Percentiles rank a stretch among this genome's conserved stretches.
Evolutionary conservation across 2,113 vertebrate genomes (phyloP).

Genomic region (Lagenorhynchus albirostris): DNA sequence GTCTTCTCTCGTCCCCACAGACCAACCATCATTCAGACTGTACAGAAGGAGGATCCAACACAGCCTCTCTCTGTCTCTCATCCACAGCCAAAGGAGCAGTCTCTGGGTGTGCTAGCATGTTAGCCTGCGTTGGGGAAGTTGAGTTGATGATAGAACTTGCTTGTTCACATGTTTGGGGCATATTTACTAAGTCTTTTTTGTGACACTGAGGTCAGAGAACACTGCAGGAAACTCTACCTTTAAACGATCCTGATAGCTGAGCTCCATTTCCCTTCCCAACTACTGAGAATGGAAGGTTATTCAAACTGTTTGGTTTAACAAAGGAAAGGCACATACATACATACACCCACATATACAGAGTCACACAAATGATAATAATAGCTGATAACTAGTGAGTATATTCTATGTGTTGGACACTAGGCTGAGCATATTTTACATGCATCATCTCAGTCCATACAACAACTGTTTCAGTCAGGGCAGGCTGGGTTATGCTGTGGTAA

Average conservation of each 20-base stretch:
- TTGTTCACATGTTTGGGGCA: slow-evolving; percentile 49
- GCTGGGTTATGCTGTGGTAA: not conserved
- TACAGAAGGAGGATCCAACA: slow-evolving; percentile 81
- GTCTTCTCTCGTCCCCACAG: slow-evolving; percentile 84
- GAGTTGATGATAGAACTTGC: slow-evolving; percentile 50
- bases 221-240: not conserved
- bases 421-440: not conserved
- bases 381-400: not conserved
- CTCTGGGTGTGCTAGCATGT: slow-evolving; percentile 71
- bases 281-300: not conserved
- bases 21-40: slow-evolving; percentile 84
- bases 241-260: not conserved
- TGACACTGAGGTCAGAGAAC: not conserved
- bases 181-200: not conserved
- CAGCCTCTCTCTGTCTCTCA: slow-evolving; percentile 73
- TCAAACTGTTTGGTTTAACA: not conserved
- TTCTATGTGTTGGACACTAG: not conserved
- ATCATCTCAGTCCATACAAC: not conserved
- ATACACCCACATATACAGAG: not conserved
- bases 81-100: slow-evolving; percentile 69
- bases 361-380: not conserved
- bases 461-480: not conserved
- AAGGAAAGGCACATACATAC: not conserved
- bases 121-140: slow-evolving; percentile 67
- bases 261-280: not conserved